phyloP scores from a whole-genome alignment of 1,140 invertebrate species.

The Atta cephalotes region DNA sequence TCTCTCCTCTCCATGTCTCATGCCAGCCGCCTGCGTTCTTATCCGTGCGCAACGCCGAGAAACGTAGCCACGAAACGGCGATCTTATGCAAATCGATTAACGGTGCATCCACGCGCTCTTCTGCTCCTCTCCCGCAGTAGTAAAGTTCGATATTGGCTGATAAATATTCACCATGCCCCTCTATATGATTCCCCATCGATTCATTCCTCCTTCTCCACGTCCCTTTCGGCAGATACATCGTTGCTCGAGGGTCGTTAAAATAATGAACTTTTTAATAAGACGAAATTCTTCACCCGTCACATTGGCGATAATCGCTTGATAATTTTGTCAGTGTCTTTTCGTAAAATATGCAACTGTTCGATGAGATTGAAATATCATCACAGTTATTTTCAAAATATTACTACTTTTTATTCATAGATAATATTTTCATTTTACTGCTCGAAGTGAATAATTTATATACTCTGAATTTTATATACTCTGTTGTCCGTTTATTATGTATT shows the following conservation, averaged over 20 bases:
- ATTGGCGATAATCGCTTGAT: background rate
- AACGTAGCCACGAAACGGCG: slow-evolving; percentile 29
- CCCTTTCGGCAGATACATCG: background rate
- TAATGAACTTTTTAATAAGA: slow-evolving; percentile 64
- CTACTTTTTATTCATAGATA: background rate
- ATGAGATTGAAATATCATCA: slow-evolving; percentile 1
- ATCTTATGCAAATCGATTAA: slow-evolving; percentile 76
- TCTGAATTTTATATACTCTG: background rate
- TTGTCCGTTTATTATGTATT: background rate
- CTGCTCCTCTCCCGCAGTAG: background rate
- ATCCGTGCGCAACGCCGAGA: slow-evolving; percentile 26
- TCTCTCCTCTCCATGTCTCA: slow-evolving; percentile 48
- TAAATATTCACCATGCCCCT: slow-evolving; percentile 66
- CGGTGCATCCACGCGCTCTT: slow-evolving; percentile 66
- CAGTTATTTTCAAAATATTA: background rate
- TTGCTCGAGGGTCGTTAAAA: slow-evolving; percentile 50
- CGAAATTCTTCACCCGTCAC: slow-evolving; percentile 23
- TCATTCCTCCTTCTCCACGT: background rate
- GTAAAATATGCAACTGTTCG: slow-evolving; percentile 6
- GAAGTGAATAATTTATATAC: background rate
- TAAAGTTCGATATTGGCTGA: slow-evolving; percentile 61
- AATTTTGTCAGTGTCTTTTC: background rate
- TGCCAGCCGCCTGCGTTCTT: slow-evolving; percentile 48
- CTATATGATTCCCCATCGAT: slow-evolving; percentile 22
- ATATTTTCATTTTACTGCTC: background rate